Evolutionary conservation across 1,140 invertebrate species (phyloP).

Genomic region (Planococcus citri): DNA sequence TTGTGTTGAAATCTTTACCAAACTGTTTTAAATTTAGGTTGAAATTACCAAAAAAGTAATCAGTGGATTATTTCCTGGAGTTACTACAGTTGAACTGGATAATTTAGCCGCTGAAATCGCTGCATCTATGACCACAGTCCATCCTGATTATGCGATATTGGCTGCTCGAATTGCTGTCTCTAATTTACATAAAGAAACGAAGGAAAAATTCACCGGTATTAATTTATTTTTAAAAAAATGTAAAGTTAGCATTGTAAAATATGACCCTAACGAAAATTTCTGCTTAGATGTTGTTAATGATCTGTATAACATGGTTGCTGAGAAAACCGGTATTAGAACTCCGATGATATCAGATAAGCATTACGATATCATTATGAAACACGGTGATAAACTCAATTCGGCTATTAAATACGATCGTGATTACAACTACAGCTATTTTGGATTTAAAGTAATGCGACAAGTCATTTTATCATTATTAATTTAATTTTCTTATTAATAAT

Average conservation of each 20-base stretch:
- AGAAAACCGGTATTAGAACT: conserved; percentile 49
- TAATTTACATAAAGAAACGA: conserved; percentile 95
- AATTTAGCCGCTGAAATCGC: conserved; percentile 94
- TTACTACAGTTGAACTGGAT: conserved; percentile 92
- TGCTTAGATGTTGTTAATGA: conserved; percentile 76
- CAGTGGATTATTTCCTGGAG: conserved; percentile 84
- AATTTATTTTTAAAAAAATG: not conserved
- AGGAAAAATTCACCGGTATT: conserved; percentile 71
- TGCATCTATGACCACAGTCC: conserved; percentile 88
- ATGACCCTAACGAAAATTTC: conserved; percentile 32
- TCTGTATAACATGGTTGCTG: conserved; percentile 64
- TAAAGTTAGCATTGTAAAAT: not conserved
- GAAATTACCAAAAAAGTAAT: conserved; percentile 80
- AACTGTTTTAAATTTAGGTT: conserved; percentile 38
- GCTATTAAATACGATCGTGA: conserved; percentile 96
- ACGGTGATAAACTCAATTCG: conserved; percentile 84
- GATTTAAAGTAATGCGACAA: conserved; percentile 64
- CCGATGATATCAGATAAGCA: conserved; percentile 80
- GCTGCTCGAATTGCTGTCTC: conserved; percentile 93
- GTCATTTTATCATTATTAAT: not conserved
- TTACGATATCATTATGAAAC: conserved; percentile 70
- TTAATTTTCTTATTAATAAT: not conserved
- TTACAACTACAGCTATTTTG: conserved; percentile 97
- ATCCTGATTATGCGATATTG: conserved; percentile 92
- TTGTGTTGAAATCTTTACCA: conserved; percentile 4